These are phyloP conservation scores for Gisinianus flammeolus DNA, from an alignment of 2,888 invertebrate genomes.

Conservation along the genomic window DNA sequence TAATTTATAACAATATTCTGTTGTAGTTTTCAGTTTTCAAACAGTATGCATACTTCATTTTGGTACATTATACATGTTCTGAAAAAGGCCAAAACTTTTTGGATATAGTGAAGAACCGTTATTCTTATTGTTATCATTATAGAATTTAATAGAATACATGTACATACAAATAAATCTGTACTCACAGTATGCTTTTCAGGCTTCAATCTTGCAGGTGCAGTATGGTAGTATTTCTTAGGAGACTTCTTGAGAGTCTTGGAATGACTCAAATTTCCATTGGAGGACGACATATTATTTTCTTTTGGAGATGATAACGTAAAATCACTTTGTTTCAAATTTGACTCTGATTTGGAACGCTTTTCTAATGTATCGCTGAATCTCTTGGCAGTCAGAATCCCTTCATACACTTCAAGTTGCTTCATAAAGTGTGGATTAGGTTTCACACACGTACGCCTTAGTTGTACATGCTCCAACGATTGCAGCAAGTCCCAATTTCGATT, in stretches of 20 bases:
- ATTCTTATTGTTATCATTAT: no score
- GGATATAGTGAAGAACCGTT: no score
- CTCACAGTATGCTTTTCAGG: slow-evolving; percentile 50
- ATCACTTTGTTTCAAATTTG: slow-evolving; percentile 76
- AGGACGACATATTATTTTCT: slow-evolving; percentile 52
- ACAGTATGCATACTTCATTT: no score
- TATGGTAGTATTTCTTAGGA: slow-evolving; percentile 58
- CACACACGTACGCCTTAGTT: slow-evolving; percentile 87
- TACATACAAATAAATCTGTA: background rate
- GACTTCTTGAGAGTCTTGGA: slow-evolving; percentile 49
- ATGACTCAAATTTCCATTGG: slow-evolving; percentile 54
- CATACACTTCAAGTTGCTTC: slow-evolving; percentile 90
- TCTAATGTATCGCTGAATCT: slow-evolving; percentile 87
- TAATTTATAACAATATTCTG: no score
- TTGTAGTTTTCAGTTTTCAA: no score
- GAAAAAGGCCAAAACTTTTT: no score
- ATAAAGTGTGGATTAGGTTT: slow-evolving; percentile 96
- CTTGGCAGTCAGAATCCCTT: slow-evolving; percentile 93
- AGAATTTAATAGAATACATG: background rate
- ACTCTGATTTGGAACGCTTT: slow-evolving; percentile 85
- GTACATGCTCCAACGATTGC: slow-evolving; percentile 87
- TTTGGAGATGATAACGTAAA: slow-evolving; percentile 50
- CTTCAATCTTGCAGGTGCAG: slow-evolving; percentile 57
- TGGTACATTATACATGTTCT: no score
- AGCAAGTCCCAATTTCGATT: slow-evolving; percentile 92